These are phyloP conservation scores for Osmerus mordax DNA, from an alignment of 2,113 vertebrate species.

Conservation along the genomic window DNA sequence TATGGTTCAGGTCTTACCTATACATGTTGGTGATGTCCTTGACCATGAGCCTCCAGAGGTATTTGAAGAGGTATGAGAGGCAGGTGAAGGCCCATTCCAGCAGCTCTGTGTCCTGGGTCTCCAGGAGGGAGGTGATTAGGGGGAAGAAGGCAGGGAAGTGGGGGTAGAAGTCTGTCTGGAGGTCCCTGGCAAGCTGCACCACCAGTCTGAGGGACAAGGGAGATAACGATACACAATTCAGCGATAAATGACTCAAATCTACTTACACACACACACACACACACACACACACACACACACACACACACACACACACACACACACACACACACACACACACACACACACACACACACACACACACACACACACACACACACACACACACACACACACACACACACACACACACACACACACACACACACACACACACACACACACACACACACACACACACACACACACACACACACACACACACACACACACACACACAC, in stretches of 20 bases:
- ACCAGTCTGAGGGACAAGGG: conserved; percentile 77
- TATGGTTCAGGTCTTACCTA: conserved; percentile 69
- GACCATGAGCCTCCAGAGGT: conserved; percentile 94
- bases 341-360: conserved; percentile 52
- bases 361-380: conserved; percentile 36
- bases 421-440: conserved; percentile 52
- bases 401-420: conserved; percentile 42
- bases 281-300: conserved; percentile 36
- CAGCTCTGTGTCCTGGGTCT: conserved; percentile 89
- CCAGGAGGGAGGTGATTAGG: conserved; percentile 83
- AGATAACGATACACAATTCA: neutral
- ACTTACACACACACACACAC: conserved; percentile 42
- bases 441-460: conserved; percentile 36
- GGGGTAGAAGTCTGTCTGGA: conserved; percentile 95
- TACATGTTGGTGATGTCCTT: conserved; percentile 92
- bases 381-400: conserved; percentile 37
- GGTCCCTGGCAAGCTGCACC: conserved; percentile 92
- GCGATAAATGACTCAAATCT: neutral
- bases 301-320: conserved; percentile 37
- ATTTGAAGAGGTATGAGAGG: conserved; percentile 95
- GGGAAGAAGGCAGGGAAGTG: conserved; percentile 92
- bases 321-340: conserved; percentile 42
- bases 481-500: conserved; percentile 42
- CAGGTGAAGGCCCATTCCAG: conserved; percentile 93
- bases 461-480: conserved; percentile 37